A percentile compares a stretch with the other conserved stretches of the same genome.
These are phyloP conservation scores for Sebastes iracundus DNA, from an alignment of 2,797 vertebrate genomes.

Conservation along the genomic window DNA sequence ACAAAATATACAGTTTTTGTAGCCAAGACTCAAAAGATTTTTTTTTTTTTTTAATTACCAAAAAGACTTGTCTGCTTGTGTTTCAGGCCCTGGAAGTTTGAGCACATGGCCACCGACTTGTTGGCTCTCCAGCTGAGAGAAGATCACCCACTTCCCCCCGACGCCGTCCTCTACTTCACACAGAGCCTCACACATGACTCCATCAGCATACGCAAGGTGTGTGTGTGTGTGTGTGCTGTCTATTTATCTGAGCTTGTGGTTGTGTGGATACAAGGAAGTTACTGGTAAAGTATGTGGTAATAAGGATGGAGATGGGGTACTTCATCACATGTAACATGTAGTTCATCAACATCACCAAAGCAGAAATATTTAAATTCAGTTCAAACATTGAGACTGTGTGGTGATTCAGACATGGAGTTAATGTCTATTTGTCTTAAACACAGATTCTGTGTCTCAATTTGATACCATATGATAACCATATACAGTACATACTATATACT, in stretches of 20 bases:
- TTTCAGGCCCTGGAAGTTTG: conserved; percentile 95
- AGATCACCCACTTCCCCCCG: conserved; percentile 89
- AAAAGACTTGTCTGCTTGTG: neutral
- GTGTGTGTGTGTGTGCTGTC: neutral
- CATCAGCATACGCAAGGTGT: conserved; percentile 92
- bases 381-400: neutral
- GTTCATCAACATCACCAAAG: neutral
- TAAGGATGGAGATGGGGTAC: neutral
- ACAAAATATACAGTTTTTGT: neutral
- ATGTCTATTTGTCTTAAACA: neutral
- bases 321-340: neutral
- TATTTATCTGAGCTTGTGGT: neutral
- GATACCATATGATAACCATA: neutral
- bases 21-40: neutral
- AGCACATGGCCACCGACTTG: conserved; percentile 95
- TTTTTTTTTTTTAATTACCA: neutral
- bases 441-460: neutral
- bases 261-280: neutral
- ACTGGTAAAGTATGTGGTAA: neutral
- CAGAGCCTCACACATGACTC: conserved; percentile 95
- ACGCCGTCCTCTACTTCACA: conserved; percentile 91
- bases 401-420: neutral
- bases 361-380: neutral
- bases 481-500: fast-evolving
- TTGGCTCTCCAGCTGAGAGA: conserved; percentile 93